phyloP scores from a whole-genome alignment of 2,113 vertebrate genomes.

The Toxostoma redivivum region DNA sequence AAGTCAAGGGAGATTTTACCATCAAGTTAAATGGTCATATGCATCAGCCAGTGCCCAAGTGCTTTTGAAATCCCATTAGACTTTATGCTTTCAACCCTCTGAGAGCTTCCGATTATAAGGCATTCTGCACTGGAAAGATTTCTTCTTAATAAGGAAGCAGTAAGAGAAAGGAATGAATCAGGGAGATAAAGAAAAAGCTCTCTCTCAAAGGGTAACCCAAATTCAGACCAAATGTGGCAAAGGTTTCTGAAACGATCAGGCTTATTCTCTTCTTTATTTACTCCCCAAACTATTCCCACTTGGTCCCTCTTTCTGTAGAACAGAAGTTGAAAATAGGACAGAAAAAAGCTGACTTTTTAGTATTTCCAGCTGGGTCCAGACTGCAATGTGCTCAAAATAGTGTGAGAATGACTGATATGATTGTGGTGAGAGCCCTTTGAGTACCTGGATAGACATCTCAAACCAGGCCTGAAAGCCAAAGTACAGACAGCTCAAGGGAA shows the following conservation, averaged over 20 bases:
- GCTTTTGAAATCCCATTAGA: not conserved
- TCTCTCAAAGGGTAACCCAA: not conserved
- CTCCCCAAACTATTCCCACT: not conserved
- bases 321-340: not conserved
- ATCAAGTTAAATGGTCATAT: not conserved
- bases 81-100: not conserved
- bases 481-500: not conserved
- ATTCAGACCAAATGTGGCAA: conserved; percentile 10
- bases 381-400: not conserved
- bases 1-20: not conserved
- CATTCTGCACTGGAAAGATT: not conserved
- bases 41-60: not conserved
- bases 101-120: not conserved
- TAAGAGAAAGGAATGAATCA: conserved; percentile 3
- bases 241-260: not conserved
- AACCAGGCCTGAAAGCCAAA: not conserved
- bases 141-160: conserved; percentile 14
- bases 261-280: not conserved
- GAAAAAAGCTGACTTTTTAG: not conserved
- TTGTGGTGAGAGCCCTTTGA: not conserved
- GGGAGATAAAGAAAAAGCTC: conserved; percentile 6
- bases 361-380: not conserved
- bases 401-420: not conserved
- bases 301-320: not conserved
- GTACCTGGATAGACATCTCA: not conserved